Conservation (phyloP, 1,140 invertebrate genomes). For the Nomia melanderi region DNA sequence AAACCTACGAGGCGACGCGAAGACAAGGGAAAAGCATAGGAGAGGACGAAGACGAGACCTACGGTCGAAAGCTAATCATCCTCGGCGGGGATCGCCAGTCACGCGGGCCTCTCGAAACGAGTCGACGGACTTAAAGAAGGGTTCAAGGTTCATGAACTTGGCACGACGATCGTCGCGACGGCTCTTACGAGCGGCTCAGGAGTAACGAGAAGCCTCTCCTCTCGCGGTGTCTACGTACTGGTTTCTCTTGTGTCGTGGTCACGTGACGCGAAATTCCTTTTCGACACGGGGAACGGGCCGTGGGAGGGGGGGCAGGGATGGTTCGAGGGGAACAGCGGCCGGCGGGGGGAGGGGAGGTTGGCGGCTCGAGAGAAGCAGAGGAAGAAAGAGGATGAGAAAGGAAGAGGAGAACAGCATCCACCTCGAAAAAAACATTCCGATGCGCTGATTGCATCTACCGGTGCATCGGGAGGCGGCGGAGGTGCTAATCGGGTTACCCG, state of each 20-base stretch:
- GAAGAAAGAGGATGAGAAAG: no score
- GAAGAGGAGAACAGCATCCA: conserved; percentile 13
- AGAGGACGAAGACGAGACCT: neutral
- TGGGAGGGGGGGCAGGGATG: neutral
- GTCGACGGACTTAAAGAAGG: conserved; percentile 60
- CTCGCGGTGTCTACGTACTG: conserved; percentile 16
- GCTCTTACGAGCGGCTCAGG: conserved; percentile 48
- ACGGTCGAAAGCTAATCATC: conserved; percentile 55
- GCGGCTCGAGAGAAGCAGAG: no score
- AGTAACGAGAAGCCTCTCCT: conserved; percentile 34
- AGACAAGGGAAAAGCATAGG: no score
- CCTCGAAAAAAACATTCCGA: conserved; percentile 60
- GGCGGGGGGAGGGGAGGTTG: neutral
- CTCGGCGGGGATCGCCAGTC: conserved; percentile 53
- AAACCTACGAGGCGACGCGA: no score
- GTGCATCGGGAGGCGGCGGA: conserved; percentile 23
- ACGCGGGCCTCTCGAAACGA: conserved; percentile 68
- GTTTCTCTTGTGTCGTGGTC: conserved; percentile 27
- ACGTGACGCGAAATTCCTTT: conserved; percentile 62
- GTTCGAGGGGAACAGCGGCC: no score
- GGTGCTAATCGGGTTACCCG: conserved; percentile 37
- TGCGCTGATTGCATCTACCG: conserved; percentile 55
- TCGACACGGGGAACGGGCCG: conserved; percentile 23
- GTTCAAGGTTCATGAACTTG: conserved; percentile 77
- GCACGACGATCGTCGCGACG: conserved; percentile 69